Evolutionary conservation across 2,797 vertebrate genomes (phyloP).

Genomic region (Aphelocoma californica): DNA sequence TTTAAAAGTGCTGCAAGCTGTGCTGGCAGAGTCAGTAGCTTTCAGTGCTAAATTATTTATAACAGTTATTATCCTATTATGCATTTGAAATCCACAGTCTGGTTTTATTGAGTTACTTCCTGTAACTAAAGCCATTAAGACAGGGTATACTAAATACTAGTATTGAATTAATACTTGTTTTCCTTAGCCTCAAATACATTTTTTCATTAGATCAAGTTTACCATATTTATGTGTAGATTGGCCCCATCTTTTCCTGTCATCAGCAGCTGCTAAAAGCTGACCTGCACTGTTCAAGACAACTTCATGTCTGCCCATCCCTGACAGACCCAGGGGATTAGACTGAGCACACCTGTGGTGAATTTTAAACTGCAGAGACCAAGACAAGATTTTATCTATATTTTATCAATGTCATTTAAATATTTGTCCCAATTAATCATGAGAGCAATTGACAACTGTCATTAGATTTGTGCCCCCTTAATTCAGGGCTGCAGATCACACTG

Average conservation of each 20-base stretch:
- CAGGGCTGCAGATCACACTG: not conserved
- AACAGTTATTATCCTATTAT: not conserved
- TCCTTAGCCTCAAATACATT: not conserved
- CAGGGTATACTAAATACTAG: not conserved
- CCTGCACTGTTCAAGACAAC: not conserved
- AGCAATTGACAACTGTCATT: not conserved
- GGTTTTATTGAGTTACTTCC: not conserved
- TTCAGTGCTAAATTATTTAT: not conserved
- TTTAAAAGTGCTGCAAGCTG: not conserved
- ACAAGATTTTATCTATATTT: not conserved
- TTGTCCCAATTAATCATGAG: not conserved
- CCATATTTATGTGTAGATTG: not conserved
- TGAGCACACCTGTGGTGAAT: not conserved
- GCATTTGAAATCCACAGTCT: not conserved
- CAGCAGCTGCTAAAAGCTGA: not conserved
- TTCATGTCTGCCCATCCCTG: not conserved
- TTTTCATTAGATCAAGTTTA: not conserved
- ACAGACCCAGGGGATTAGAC: not conserved
- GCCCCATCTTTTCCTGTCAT: not conserved
- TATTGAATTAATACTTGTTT: not conserved
- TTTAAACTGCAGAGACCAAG: not conserved
- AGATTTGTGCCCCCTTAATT: not conserved
- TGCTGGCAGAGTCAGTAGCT: not conserved
- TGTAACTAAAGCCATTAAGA: not conserved
- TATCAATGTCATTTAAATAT: not conserved